Evolutionary conservation across 2,888 invertebrate species (phyloP), one percentile per base, ranked within the genome.

Genomic region (Platerodrilus igneus): DNA sequence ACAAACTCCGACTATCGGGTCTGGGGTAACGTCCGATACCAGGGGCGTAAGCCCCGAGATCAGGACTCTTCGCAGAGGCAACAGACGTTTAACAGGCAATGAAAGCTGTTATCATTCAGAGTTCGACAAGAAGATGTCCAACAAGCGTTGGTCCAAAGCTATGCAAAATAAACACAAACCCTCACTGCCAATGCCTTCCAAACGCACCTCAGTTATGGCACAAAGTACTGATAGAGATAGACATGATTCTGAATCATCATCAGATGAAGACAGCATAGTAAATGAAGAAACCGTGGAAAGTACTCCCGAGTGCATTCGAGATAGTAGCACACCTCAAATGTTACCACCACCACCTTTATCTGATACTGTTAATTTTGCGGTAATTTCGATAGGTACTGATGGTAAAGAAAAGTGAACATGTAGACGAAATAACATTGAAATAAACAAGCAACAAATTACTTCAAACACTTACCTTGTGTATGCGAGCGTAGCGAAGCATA

Each of bases 71-170:
- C n/a, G n/a, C n/a, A n/a, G n/a, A n/a, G n/a, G n/a, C n/a, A n/a
- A n/a, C n/a, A n/a, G n/a, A n/a, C n/a, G n/a, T n/a, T n/a, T n/a
- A n/a, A n/a, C n/a, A n/a, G n/a, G n/a, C n/a, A n/a, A n/a, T n/a
- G n/a, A n/a, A n/a, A n/a, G n/a, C n/a, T n/a, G n/a, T n/a, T n/a
- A n/a, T n/a, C n/a, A n/a, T n/a, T n/a, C n/a, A n/a, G n/a, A 76
- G 94, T 96, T 56, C 86, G 96, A 57, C 94, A 95, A 70, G 96
- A 96, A 73, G 96, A 96, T 29, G 96, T 96, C 34, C 94, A 95
- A 72, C 95, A 96, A 71, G 96, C 96, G n/a, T 74, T 96, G 64
- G 95, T 95, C 26, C 67, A 66, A 49, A n/a, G 92, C 89, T 52
- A 85, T 92, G 81, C 91, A 91, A 71, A 87, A 85, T 67, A 79